These are phyloP conservation scores for Bombycilla garrulus DNA, from an alignment of 2,113 vertebrate genomes.

Conservation along the genomic window DNA sequence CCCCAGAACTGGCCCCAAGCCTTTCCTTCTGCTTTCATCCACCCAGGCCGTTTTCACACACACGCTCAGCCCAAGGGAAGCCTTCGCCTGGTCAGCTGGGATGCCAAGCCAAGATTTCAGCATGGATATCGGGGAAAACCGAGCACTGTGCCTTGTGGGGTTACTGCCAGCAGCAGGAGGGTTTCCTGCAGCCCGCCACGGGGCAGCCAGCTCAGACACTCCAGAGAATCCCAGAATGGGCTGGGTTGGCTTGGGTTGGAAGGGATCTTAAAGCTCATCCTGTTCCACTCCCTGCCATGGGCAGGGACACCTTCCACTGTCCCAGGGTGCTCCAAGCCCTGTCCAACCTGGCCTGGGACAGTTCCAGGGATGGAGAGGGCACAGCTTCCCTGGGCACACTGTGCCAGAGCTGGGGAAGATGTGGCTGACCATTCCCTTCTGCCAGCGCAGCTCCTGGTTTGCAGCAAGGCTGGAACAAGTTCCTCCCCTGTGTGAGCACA, in stretches of 20 bases:
- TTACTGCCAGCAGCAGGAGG: not conserved
- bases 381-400: not conserved
- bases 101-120: fast-evolving
- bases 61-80: not conserved
- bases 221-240: not conserved
- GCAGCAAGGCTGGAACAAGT: not conserved
- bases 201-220: not conserved
- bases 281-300: not conserved
- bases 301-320: not conserved
- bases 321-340: not conserved
- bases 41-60: not conserved
- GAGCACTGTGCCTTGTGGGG: not conserved
- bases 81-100: not conserved
- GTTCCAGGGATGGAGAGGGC: not conserved
- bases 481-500: not conserved
- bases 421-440: not conserved
- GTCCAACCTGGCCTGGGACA: fast-evolving
- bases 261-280: not conserved
- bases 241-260: not conserved
- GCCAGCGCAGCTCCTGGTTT: not conserved
- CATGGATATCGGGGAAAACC: not conserved
- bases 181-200: not conserved
- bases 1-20: not conserved
- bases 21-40: not conserved
- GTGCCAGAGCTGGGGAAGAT: not conserved